Evolutionary conservation across 2,113 vertebrate species (phyloP), one percentile per base, ranked within the genome.

Genomic region (Micromys minutus): DNA sequence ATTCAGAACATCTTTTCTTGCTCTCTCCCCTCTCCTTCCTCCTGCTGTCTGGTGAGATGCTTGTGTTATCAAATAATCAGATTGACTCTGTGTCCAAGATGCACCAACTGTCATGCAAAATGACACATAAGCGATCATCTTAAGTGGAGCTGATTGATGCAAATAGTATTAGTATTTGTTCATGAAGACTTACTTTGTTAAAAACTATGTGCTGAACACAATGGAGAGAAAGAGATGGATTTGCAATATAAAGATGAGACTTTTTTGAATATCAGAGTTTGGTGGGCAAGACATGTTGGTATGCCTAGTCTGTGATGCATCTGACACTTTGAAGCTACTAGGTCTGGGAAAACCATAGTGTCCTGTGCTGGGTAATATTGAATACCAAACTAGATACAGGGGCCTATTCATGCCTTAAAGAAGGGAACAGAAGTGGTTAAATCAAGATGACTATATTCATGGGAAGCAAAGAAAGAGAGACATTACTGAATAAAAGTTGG

Each of bases 21-120:
- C 71, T 22, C 71, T 24, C 19, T 22, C 36, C 13, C 42, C 26
- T 52, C 63, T 61, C 22, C 31, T 13, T 34, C 22, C 45, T 67
- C 55, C 36, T 52, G 2, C 22, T 59, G 29, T 89, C 89, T 94
- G 89, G n/a, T 63, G 75, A 89, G 21, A 83, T 72, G 52, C 59
- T 72, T 45, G 5, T 86, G 47, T 75, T 91, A 65, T 76, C 75
- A 89, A 85, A 92, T 87, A 84, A 76, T 79, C 69, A 76, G 36
- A 19, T 77, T 94, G 77, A 39, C 45, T 90, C 80, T 93, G 63
- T 94, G 95, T 90, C 61, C n/a, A 87, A 84, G 50, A 95, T 57
- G 42, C 8, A 93, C 45, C 93, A 76, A 87, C 55, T 84, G 63
- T 47, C 50, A 47, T 13, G 42, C n/a, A 80, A 57, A 63, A 74